phyloP scores from a whole-genome alignment of 2,888 invertebrate genomes.

The Podotricha telesiphe region DNA sequence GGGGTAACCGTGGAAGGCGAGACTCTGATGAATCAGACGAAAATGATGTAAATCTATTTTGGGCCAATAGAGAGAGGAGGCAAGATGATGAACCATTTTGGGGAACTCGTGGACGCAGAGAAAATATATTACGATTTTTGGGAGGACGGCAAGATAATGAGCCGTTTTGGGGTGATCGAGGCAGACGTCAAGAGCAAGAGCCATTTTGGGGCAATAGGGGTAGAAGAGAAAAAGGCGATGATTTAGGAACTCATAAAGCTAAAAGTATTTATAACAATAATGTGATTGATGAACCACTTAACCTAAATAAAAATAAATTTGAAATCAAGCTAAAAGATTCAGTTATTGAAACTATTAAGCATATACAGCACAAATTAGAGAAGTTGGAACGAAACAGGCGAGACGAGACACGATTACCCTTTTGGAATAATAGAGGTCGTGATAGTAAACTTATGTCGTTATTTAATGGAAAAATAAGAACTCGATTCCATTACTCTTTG shows the following conservation, averaged over 20 bases:
- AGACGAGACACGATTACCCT: conserved; percentile 50
- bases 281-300: conserved; percentile 1
- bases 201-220: conserved; percentile 79
- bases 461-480: conserved; percentile 53
- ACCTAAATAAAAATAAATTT: conserved; percentile 63
- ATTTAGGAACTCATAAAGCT: conserved; percentile 58
- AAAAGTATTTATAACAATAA: conserved; percentile 25
- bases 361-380: conserved; percentile 60
- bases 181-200: conserved; percentile 51
- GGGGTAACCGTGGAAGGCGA: conserved; percentile 62
- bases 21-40: conserved; percentile 52
- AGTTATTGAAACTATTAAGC: conserved; percentile 57
- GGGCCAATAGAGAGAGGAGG: conserved; percentile 51
- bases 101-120: conserved; percentile 61
- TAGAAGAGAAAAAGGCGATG: conserved; percentile 57
- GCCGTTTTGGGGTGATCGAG: conserved; percentile 60
- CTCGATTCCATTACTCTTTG: conserved; percentile 35
- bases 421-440: conserved; percentile 61
- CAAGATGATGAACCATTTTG: conserved; percentile 62
- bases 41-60: conserved; percentile 40
- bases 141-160: conserved; percentile 56
- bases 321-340: conserved; percentile 56
- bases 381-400: conserved; percentile 56
- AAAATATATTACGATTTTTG: conserved; percentile 53
- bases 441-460: conserved; percentile 59